These are phyloP conservation scores for Amazona vittata DNA, from an alignment of 2,113 vertebrate genomes.

Conservation along the genomic window DNA sequence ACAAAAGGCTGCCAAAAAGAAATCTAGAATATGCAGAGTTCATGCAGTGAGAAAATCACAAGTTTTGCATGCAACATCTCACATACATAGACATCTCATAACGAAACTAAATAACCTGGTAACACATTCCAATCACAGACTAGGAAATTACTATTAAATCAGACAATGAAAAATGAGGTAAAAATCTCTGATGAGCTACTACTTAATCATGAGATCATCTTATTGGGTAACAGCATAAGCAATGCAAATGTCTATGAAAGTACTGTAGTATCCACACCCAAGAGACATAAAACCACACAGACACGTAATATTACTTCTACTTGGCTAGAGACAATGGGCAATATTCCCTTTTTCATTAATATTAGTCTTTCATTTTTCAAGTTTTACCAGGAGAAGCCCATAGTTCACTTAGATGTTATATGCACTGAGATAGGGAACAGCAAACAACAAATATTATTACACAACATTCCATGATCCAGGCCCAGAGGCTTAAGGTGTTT, in stretches of 20 bases:
- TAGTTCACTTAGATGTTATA: not conserved
- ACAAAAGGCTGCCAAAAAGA: not conserved
- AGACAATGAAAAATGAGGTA: not conserved
- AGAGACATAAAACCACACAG: not conserved
- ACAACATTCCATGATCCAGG: not conserved
- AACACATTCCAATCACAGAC: not conserved
- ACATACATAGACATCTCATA: not conserved
- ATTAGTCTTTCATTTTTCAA: not conserved
- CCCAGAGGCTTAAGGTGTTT: not conserved
- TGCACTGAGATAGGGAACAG: not conserved
- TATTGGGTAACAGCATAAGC: not conserved
- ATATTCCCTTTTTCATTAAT: not conserved
- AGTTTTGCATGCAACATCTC: not conserved
- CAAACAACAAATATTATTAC: not conserved
- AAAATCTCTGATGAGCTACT: not conserved
- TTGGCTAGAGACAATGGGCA: not conserved
- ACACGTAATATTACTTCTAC: not conserved
- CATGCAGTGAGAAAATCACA: not conserved
- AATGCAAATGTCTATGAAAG: not conserved
- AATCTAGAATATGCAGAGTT: not conserved
- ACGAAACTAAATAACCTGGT: not conserved
- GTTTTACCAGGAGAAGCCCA: not conserved
- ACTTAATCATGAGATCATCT: not conserved
- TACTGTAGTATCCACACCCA: not conserved
- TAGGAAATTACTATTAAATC: constrained; percentile 6